A percentile compares a stretch with the other conserved stretches of the same genome.
These are phyloP conservation scores for Oryzaephilus surinamensis DNA, from an alignment of 1,140 invertebrate genomes.

Conservation along the genomic window DNA sequence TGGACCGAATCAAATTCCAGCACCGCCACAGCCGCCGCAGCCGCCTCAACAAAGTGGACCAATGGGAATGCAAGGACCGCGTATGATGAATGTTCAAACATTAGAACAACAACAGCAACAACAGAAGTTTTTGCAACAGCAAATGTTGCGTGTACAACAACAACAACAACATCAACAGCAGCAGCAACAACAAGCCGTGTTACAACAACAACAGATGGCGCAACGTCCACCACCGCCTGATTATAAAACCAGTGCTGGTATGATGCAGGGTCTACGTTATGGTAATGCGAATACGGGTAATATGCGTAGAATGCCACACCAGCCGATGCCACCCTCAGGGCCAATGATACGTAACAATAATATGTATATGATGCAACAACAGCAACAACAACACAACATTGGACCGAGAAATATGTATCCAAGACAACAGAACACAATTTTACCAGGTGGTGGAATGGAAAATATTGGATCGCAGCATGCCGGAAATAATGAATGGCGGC, in stretches of 20 bases:
- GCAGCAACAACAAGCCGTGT: constrained; percentile 15
- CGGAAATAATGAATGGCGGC: constrained; percentile 49
- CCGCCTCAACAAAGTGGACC: too few species aligned
- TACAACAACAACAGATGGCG: constrained; percentile 28
- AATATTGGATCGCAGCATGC: constrained; percentile 27
- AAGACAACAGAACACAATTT: constrained; percentile 32
- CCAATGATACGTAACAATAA: constrained; percentile 58
- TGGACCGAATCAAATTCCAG: constrained; percentile 21
- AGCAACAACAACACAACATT: constrained; percentile 39
- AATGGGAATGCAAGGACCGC: constrained; percentile 15
- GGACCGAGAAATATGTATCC: constrained; percentile 36
- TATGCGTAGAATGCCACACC: constrained; percentile 51
- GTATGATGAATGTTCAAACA: constrained; percentile 13
- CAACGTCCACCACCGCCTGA: constrained; percentile 63
- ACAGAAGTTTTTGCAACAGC: constrained; percentile 32
- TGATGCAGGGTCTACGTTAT: constrained; percentile 46
- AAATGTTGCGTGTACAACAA: constrained; percentile 18
- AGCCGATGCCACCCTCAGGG: constrained; percentile 57
- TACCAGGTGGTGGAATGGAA: constrained; percentile 25
- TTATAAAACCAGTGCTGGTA: constrained; percentile 56
- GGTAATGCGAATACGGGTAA: constrained; percentile 38
- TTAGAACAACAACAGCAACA: constrained; percentile 24
- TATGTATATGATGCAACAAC: constrained; percentile 41
- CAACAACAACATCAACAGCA: constrained; percentile 14
- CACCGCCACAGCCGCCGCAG: too few species aligned